phyloP scores from a whole-genome alignment of 2,797 vertebrate genomes.

The Catostomus latipinnis region DNA sequence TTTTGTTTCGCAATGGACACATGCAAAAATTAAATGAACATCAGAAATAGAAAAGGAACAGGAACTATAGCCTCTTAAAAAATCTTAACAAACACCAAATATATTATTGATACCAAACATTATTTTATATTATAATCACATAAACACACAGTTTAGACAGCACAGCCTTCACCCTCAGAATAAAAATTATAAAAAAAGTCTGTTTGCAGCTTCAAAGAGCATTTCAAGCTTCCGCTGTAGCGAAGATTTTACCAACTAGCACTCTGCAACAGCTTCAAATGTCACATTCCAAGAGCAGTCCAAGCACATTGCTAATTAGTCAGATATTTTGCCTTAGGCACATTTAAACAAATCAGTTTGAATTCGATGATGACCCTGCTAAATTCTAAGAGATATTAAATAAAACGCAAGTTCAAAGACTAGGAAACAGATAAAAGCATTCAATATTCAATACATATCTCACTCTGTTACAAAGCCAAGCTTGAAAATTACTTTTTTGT shows the following conservation, averaged over 20 bases:
- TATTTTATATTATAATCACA: neutral
- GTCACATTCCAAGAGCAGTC: conserved; percentile 61
- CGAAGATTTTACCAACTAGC: conserved; percentile 54
- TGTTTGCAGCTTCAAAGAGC: conserved; percentile 41
- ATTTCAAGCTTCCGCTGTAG: neutral
- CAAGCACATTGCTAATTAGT: conserved; percentile 67
- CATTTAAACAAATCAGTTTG: conserved; percentile 74
- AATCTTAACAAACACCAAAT: neutral
- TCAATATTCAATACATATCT: conserved; percentile 38
- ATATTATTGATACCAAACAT: neutral
- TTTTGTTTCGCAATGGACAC: neutral
- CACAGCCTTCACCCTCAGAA: neutral
- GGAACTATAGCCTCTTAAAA: neutral
- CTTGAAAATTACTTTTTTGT: conserved; percentile 23
- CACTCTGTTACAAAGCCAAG: conserved; percentile 29
- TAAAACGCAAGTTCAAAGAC: conserved; percentile 59
- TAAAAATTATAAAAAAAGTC: neutral
- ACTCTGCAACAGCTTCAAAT: conserved; percentile 51
- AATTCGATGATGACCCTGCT: conserved; percentile 67
- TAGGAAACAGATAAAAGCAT: conserved; percentile 41
- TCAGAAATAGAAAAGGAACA: neutral
- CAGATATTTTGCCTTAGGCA: conserved; percentile 66
- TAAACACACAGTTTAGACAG: neutral
- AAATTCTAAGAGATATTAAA: conserved; percentile 71
- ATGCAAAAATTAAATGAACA: conserved; percentile 6